phyloP scores from a whole-genome alignment of 2,888 invertebrate species.

The Caenorhabditis sp. region DNA sequence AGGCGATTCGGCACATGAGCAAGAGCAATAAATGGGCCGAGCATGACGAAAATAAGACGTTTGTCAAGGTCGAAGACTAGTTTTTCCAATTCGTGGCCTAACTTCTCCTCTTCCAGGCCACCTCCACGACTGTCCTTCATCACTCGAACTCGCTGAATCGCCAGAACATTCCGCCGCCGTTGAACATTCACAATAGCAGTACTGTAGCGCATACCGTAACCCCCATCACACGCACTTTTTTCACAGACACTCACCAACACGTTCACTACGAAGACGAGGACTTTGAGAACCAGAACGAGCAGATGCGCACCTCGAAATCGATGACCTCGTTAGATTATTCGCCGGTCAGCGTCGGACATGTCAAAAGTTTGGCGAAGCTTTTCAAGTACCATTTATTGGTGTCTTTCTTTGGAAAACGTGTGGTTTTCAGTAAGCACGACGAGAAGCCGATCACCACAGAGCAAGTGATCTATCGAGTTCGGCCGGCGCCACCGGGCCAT shows the following conservation, averaged over 20 bases:
- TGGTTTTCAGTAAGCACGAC: constrained; percentile 41
- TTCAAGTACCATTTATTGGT: constrained; percentile 34
- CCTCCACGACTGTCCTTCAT: constrained; percentile 18
- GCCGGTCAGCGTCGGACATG: constrained; percentile 42
- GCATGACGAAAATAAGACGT: constrained; percentile 28
- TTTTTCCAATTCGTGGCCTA: neutral
- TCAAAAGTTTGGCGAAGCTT: constrained; percentile 43
- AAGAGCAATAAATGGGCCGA: constrained; percentile 61
- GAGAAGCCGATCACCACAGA: constrained; percentile 49
- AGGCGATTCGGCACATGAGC: constrained; percentile 60
- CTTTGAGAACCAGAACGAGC: neutral
- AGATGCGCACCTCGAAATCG: constrained; percentile 19
- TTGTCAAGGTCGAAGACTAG: constrained; percentile 21
- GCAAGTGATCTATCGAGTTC: constrained; percentile 41
- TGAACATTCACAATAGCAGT: constrained; percentile 22
- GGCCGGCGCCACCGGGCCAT: constrained; percentile 45
- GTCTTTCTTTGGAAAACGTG: neutral
- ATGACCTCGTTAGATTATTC: constrained; percentile 7
- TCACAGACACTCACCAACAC: constrained; percentile 20
- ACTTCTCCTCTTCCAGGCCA: neutral
- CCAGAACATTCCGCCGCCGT: constrained; percentile 44
- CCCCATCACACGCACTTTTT: neutral
- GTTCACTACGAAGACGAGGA: constrained; percentile 22
- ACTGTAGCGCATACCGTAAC: neutral
- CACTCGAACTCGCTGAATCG: constrained; percentile 48